These are phyloP conservation scores for Smittia sp. DNA, from an alignment of 2,888 invertebrate genomes.

Conservation along the genomic window DNA sequence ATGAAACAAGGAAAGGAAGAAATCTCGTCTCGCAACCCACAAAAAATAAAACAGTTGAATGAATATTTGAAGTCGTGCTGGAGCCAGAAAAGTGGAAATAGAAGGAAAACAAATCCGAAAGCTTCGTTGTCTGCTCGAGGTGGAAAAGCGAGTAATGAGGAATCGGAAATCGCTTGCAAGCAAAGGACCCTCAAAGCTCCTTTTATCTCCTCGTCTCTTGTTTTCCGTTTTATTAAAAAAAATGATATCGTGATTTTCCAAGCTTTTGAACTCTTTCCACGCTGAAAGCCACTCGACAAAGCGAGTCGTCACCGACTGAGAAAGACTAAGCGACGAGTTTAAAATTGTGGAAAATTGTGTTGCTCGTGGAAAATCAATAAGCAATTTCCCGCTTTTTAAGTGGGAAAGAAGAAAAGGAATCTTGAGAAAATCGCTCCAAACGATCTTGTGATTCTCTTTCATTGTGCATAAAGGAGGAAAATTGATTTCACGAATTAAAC, in stretches of 20 bases:
- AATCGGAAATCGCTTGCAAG: not conserved
- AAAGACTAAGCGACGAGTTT: conserved; percentile 5
- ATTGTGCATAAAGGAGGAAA: not conserved
- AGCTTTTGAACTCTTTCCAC: not conserved
- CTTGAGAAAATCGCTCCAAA: not conserved
- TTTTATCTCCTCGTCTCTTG: not conserved
- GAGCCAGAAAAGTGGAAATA: conserved; percentile 10
- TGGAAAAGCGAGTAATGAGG: not conserved
- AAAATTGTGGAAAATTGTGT: conserved; percentile 4
- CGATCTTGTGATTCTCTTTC: not conserved
- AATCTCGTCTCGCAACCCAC: not conserved
- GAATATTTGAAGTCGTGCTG: conserved; percentile 22
- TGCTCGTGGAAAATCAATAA: conserved; percentile 6
- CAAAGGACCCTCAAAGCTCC: not conserved
- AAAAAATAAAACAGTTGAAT: not conserved
- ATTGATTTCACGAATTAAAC: not conserved
- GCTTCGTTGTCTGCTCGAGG: not conserved
- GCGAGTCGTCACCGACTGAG: not conserved
- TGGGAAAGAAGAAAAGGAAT: too few relatives aligned
- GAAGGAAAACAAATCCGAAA: not conserved
- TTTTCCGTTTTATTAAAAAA: not conserved
- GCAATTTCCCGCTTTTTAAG: conserved; percentile 17
- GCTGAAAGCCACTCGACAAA: not conserved
- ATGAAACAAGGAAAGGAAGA: not conserved
- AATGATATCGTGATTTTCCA: not conserved